Evolutionary conservation across 2,797 vertebrate species (phyloP).

Genomic region (Sebastes elongatus): DNA sequence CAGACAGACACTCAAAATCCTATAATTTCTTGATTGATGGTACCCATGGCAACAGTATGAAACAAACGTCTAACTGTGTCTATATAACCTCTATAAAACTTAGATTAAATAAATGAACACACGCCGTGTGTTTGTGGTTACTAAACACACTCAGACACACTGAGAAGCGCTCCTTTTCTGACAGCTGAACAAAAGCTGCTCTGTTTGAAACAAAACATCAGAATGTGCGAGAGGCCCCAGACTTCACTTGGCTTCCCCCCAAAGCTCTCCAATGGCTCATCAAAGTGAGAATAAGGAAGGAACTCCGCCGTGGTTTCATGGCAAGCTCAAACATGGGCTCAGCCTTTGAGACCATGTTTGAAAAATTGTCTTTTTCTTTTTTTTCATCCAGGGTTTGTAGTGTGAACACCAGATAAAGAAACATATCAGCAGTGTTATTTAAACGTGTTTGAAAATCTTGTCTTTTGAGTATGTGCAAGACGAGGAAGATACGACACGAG

Average conservation of each 20-base stretch:
- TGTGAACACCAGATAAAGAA: slow-evolving; percentile 23
- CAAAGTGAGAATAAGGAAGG: slow-evolving; percentile 66
- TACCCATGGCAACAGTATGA: slow-evolving; percentile 11
- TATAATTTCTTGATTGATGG: slow-evolving; percentile 2
- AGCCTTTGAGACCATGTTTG: slow-evolving; percentile 40
- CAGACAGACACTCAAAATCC: neutral
- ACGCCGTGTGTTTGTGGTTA: slow-evolving; percentile 55
- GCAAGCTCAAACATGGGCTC: slow-evolving; percentile 63
- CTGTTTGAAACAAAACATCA: slow-evolving; percentile 69
- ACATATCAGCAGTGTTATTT: neutral
- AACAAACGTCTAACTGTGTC: slow-evolving; percentile 4
- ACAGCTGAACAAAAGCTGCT: slow-evolving; percentile 68
- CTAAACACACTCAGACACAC: slow-evolving; percentile 44
- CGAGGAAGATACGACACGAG: neutral
- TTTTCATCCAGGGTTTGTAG: neutral
- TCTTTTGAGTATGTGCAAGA: neutral
- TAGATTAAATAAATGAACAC: slow-evolving; percentile 51
- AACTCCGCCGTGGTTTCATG: slow-evolving; percentile 61
- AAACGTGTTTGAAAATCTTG: slow-evolving; percentile 2
- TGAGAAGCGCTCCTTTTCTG: slow-evolving; percentile 45
- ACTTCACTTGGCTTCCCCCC: slow-evolving; percentile 61
- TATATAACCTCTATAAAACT: slow-evolving; percentile 5
- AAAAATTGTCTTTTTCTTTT: slow-evolving; percentile 32
- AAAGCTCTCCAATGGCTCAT: slow-evolving; percentile 67
- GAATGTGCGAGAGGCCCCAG: slow-evolving; percentile 64